Evolutionary conservation across 2,113 vertebrate species (phyloP), one percentile per base, ranked within the genome.

Genomic region (Pelecanus crispus): DNA sequence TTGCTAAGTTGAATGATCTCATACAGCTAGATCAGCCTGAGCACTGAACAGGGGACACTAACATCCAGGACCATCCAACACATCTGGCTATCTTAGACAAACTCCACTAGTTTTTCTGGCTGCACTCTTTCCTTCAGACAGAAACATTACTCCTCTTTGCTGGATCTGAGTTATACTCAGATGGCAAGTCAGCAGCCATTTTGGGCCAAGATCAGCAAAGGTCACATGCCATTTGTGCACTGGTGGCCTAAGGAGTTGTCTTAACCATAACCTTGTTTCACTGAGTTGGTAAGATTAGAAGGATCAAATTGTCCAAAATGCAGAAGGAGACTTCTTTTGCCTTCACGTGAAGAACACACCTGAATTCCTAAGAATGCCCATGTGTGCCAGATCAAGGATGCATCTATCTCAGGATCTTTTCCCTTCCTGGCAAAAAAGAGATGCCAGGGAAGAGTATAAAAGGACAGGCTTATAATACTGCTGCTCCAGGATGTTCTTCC

Each of bases 351-450:
- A 56, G 81, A 91, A 68, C 90, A 92, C 87, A 88, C 84, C 85
- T 96, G 81, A 66, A 94, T 95, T 93, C 81, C 74, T 91, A 80
- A 90, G 66, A 85, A 82, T 68, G 49, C 49, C 93, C 74, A 52
- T 7, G 21, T 94, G 71, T 92, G 94, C 96, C 95, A 96, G 81
- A 95, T 82, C 85, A 90, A 90, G 81, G 40, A 94, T 86, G 49
- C 74, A 62, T 88, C 74, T 96, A 93, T 96, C 90, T 91, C 71
- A 88, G 90, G 66, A 97, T 96, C 93, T 96, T 82, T 95, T 94
- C 81, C 40, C 36, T 96, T 91, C 62, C 90, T 94, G 93, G 93
- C 85, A 96, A 88, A 94, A 87, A 61, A 53, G 62, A 94, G 65
- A 61, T 91, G 94, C 94, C 93, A 94, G 81, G 81, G 36, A 92